These are phyloP conservation scores for Nephrotoma appendiculata DNA, from an alignment of 2,888 invertebrate species.

Conservation along the genomic window DNA sequence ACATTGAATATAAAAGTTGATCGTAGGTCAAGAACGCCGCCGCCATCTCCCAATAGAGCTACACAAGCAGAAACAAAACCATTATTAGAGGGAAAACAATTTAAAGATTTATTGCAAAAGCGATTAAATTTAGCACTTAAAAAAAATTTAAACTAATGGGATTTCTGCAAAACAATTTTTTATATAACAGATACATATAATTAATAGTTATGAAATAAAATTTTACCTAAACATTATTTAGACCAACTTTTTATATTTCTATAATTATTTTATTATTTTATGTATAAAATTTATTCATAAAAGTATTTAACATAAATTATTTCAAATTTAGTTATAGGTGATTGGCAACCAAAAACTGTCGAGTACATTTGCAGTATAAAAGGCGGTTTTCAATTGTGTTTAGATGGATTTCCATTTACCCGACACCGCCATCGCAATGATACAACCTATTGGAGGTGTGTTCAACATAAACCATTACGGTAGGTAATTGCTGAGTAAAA, in stretches of 20 bases:
- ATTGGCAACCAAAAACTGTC: constrained; percentile 1
- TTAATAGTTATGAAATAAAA: not conserved
- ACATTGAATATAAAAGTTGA: not conserved
- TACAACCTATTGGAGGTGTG: constrained; percentile 27
- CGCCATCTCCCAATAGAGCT: not conserved
- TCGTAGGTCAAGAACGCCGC: not conserved
- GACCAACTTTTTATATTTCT: not conserved
- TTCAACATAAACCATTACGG: constrained; percentile 24
- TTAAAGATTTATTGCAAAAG: constrained; percentile 2
- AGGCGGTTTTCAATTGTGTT: constrained; percentile 22
- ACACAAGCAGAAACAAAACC: not conserved
- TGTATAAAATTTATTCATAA: too few relatives aligned
- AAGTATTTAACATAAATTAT: not conserved
- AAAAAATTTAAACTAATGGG: not conserved
- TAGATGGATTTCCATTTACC: constrained; percentile 24
- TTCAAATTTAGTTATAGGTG: not conserved
- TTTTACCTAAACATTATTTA: not conserved
- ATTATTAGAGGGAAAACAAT: not conserved
- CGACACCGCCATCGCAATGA: constrained; percentile 21
- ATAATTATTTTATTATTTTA: not conserved
- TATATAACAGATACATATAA: too few relatives aligned
- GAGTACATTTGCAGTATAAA: constrained; percentile 21
- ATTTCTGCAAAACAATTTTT: not conserved
- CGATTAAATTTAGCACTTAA: not conserved
- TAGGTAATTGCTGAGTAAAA: constrained; percentile 12